phyloP scores from a whole-genome alignment of 2,113 vertebrate genomes.

The Salvelinus fontinalis region DNA sequence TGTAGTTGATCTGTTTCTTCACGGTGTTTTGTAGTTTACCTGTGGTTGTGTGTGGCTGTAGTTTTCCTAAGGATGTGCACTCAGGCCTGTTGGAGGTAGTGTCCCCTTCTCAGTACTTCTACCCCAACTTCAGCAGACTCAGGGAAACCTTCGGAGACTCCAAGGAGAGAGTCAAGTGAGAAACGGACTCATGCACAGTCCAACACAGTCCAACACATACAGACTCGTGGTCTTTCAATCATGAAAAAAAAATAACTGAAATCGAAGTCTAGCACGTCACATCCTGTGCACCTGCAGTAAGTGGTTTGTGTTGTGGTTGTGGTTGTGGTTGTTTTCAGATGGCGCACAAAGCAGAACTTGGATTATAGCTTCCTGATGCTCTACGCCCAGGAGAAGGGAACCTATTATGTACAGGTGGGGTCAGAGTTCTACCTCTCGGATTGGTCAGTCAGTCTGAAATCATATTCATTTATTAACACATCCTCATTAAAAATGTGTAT shows the following conservation, averaged over 20 bases:
- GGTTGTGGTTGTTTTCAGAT: conserved; percentile 64
- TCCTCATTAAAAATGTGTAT: neutral
- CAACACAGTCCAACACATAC: neutral
- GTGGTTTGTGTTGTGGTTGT: neutral
- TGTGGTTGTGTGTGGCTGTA: conserved; percentile 35
- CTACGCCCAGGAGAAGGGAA: conserved; percentile 86
- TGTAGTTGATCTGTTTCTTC: neutral
- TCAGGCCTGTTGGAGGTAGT: conserved; percentile 82
- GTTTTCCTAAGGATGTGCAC: conserved; percentile 76
- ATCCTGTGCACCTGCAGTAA: neutral
- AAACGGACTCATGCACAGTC: neutral
- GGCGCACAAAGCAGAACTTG: conserved; percentile 87
- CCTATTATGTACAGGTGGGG: conserved; percentile 88
- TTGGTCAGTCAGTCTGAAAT: neutral
- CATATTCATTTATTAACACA: neutral
- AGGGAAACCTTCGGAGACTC: conserved; percentile 76
- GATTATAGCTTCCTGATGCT: conserved; percentile 94
- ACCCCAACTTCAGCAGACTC: conserved; percentile 73
- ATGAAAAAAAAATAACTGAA: too few species aligned
- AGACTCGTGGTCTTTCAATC: too few species aligned
- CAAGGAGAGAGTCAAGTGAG: conserved; percentile 80
- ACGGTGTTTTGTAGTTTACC: neutral
- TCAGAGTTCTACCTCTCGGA: neutral
- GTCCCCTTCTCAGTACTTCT: conserved; percentile 77
- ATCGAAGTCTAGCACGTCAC: too few species aligned